A percentile compares a stretch with the other conserved stretches of the same genome.
These are phyloP conservation scores for Raphicerus campestris DNA, from an alignment of 2,113 vertebrate species.

Conservation along the genomic window DNA sequence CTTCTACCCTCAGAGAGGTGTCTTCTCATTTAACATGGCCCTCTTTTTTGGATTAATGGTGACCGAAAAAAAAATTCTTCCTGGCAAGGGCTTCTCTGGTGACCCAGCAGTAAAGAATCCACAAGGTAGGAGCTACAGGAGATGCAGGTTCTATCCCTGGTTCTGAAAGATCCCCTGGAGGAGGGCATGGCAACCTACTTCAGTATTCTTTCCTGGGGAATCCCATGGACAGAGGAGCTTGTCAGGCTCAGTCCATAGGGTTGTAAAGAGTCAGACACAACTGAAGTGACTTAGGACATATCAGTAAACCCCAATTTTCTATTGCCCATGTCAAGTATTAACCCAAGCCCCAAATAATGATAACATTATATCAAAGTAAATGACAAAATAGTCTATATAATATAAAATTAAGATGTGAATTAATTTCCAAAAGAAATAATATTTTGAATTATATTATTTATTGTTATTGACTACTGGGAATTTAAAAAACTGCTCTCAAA, in stretches of 20 bases:
- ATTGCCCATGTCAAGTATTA: background rate
- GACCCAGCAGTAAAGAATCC: background rate
- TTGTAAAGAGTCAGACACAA: background rate
- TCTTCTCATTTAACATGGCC: background rate
- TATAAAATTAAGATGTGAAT: conserved; percentile 34
- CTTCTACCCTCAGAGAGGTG: background rate
- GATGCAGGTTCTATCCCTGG: background rate
- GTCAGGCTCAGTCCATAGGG: background rate
- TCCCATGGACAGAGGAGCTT: background rate
- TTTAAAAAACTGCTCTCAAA: background rate
- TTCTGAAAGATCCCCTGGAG: background rate
- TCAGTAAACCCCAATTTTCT: background rate
- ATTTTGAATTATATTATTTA: conserved; percentile 11
- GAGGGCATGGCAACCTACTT: background rate
- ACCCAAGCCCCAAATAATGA: conserved; percentile 4
- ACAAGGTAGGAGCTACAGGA: background rate
- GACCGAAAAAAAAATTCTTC: background rate
- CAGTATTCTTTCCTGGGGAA: background rate
- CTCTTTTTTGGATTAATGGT: background rate
- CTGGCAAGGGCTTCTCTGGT: background rate
- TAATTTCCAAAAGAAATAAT: background rate
- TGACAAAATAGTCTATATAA: background rate
- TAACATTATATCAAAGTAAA: conserved; percentile 12
- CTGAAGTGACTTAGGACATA: background rate
- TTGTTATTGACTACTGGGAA: background rate